These are phyloP conservation scores for Labia minor DNA, from an alignment of 2,888 invertebrate species.

Conservation along the genomic window DNA sequence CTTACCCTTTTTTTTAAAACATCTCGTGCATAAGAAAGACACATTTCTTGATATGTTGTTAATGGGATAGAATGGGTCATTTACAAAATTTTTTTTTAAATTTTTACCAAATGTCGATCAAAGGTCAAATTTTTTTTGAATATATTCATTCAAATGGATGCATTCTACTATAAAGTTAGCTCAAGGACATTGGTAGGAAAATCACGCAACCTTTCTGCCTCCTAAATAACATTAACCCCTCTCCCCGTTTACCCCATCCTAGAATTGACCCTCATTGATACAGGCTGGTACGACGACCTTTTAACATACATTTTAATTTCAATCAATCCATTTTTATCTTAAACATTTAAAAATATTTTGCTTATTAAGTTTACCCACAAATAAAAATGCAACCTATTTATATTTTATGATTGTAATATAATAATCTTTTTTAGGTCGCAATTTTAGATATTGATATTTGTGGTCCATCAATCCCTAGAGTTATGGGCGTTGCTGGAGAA, in stretches of 20 bases:
- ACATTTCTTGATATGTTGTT: conserved; percentile 1
- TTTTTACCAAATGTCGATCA: too few relatives aligned
- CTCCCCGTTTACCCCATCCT: not conserved
- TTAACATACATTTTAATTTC: not conserved
- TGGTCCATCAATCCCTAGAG: conserved; percentile 92
- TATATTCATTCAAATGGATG: too few relatives aligned
- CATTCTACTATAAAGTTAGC: not conserved
- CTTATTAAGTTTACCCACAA: too few relatives aligned
- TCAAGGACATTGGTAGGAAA: not conserved
- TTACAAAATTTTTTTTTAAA: not conserved
- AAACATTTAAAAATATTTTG: not conserved
- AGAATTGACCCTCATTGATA: not conserved
- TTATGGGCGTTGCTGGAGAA: conserved; percentile 84
- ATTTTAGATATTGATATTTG: conserved; percentile 96
- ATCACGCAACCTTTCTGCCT: not conserved
- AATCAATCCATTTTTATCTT: not conserved
- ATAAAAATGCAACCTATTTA: conserved; percentile 13
- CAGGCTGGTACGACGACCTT: not conserved
- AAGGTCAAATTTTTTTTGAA: too few relatives aligned
- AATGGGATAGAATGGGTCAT: not conserved
- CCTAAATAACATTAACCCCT: not conserved
- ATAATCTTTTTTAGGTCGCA: conserved; percentile 81
- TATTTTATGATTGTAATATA: too few relatives aligned
- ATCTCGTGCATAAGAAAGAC: not conserved
- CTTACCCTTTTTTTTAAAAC: conserved; percentile 5